Percentiles rank a stretch among this genome's conserved stretches.
Evolutionary conservation across 2,888 invertebrate species (phyloP).

Genomic region (Galerucella calmariensis): DNA sequence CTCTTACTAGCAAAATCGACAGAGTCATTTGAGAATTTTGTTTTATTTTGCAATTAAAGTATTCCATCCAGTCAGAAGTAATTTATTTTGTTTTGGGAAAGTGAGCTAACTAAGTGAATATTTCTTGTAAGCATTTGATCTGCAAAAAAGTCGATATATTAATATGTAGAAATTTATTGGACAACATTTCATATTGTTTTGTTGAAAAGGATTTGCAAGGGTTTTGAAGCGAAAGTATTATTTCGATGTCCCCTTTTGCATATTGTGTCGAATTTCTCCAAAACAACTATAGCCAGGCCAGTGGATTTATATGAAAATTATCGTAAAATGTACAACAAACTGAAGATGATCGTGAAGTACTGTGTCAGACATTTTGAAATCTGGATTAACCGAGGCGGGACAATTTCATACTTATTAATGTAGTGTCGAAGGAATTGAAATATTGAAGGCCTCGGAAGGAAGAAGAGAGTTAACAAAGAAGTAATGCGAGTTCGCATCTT

Average conservation of each 20-base stretch:
- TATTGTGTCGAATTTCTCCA: no score
- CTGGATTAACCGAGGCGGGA: conserved; percentile 7
- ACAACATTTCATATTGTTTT: no score
- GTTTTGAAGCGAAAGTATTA: no score
- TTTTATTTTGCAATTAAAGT: no score
- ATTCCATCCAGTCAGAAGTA: no score
- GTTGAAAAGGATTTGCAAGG: no score
- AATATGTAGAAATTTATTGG: no score
- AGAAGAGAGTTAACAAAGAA: conserved; percentile 2
- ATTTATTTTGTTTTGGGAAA: neutral
- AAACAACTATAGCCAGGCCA: neutral
- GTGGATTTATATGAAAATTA: conserved; percentile 16
- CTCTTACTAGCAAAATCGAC: no score
- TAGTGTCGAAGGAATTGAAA: conserved; percentile 25
- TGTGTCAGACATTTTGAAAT: conserved; percentile 28
- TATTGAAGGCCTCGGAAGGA: conserved; percentile 13
- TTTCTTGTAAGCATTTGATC: conserved; percentile 11
- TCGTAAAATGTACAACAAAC: conserved; percentile 19
- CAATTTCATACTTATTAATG: no score
- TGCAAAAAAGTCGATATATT: no score
- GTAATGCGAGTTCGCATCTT: neutral
- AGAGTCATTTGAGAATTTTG: no score
- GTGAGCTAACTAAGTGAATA: conserved; percentile 13
- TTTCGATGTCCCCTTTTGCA: no score
- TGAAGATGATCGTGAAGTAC: conserved; percentile 6